Evolutionary conservation across 2,113 vertebrate genomes (phyloP).

Genomic region (Cathartes aura): DNA sequence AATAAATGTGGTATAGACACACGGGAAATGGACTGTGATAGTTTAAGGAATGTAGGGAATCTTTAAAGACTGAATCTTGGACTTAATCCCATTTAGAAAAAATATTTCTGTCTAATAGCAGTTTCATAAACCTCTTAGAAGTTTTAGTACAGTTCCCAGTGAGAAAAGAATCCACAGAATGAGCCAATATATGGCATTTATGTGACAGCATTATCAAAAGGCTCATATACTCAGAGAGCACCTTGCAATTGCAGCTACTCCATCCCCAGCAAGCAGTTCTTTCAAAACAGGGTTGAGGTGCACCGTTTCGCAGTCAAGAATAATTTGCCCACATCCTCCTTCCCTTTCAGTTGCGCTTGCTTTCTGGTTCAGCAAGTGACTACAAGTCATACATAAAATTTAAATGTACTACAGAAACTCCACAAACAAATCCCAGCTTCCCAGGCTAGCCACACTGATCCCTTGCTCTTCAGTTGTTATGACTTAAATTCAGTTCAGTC

Average conservation of each 20-base stretch:
- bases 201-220: conserved; percentile 13
- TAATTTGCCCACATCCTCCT: not conserved
- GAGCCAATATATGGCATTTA: not conserved
- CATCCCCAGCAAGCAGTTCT: not conserved
- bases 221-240: not conserved
- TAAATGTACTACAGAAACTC: not conserved
- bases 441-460: not conserved
- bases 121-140: conserved; percentile 24
- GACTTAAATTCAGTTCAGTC: not conserved
- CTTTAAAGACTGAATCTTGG: not conserved
- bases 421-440: not conserved
- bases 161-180: conserved; percentile 2
- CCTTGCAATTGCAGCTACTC: not conserved
- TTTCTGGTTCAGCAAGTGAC: not conserved
- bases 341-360: not conserved
- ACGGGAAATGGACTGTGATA: not conserved
- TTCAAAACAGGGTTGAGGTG: not conserved
- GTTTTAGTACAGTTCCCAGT: not conserved
- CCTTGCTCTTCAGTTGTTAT: not conserved
- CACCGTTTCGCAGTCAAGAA: not conserved
- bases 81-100: conserved; percentile 21
- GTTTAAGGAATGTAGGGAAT: not conserved
- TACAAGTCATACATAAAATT: not conserved
- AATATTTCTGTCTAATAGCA: not conserved
- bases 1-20: not conserved